Percentiles rank a stretch among this genome's conserved stretches.
These are phyloP conservation scores for Drosophila gunungcola DNA, from an alignment of 1,140 invertebrate species.

Conservation along the genomic window DNA sequence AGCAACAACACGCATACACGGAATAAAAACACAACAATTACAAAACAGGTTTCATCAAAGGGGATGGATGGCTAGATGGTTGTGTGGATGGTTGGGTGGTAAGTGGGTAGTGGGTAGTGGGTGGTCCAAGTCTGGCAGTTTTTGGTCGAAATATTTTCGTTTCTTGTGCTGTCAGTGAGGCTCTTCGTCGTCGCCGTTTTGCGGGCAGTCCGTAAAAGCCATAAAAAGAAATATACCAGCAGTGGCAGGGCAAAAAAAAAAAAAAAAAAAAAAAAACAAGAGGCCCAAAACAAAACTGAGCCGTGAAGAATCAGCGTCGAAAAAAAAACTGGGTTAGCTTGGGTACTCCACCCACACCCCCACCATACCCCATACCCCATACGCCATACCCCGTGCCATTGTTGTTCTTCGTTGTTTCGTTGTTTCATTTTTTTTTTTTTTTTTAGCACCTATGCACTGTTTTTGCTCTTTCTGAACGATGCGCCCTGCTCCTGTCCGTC, in stretches of 20 bases:
- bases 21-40: constrained; percentile 76
- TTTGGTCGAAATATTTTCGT: constrained; percentile 34
- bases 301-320: constrained; percentile 54
- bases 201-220: constrained; percentile 69
- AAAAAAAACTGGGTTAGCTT: constrained; percentile 69
- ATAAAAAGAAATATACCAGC: constrained; percentile 76
- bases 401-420: constrained; percentile 35
- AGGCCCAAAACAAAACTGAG: constrained; percentile 53
- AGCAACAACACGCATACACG: constrained; percentile 41
- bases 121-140: constrained; percentile 14
- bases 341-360: constrained; percentile 4
- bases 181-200: constrained; percentile 59
- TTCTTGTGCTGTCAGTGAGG: constrained; percentile 41
- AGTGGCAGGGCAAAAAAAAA: constrained; percentile 14
- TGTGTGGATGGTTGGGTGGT: not conserved
- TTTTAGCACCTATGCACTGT: constrained; percentile 61
- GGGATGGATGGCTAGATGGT: not conserved
- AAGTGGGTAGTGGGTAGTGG: not conserved
- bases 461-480: constrained; percentile 59
- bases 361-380: not conserved
- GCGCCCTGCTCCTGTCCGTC: constrained; percentile 54
- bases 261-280: constrained; percentile 23
- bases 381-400: constrained; percentile 26
- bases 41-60: constrained; percentile 68
- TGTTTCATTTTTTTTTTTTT: no score